A percentile compares a stretch with the other conserved stretches of the same genome.
Evolutionary conservation across 2,888 invertebrate species (phyloP).

Genomic region (Drosophila putrida): DNA sequence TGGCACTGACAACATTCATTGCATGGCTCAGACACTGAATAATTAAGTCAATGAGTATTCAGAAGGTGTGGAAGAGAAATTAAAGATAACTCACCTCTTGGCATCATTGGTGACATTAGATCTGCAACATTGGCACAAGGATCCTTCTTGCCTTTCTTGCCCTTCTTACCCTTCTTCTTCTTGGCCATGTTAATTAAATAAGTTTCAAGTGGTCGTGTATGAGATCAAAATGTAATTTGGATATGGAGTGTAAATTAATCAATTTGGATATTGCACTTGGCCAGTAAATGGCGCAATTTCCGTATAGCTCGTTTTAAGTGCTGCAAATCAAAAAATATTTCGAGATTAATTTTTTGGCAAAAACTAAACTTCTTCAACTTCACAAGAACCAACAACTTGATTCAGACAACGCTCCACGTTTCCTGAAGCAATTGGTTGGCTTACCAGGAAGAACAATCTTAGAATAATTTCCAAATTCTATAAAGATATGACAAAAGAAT

Average conservation of each 20-base stretch:
- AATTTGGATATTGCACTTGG: slow-evolving; percentile 81
- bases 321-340: slow-evolving; percentile 58
- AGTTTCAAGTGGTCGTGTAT: slow-evolving; percentile 29
- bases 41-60: not conserved
- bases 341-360: not conserved
- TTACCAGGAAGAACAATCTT: not conserved
- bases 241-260: slow-evolving; percentile 41
- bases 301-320: slow-evolving; percentile 76
- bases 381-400: not conserved
- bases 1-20: slow-evolving; percentile 52
- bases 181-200: slow-evolving; percentile 42
- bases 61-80: no score
- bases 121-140: slow-evolving; percentile 24
- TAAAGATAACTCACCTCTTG: slow-evolving; percentile 7
- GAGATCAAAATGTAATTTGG: slow-evolving; percentile 44
- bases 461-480: slow-evolving; percentile 10
- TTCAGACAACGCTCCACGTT: not conserved
- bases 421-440: slow-evolving; percentile 3
- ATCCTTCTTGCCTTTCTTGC: slow-evolving; percentile 47
- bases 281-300: slow-evolving; percentile 81
- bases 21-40: slow-evolving; percentile 8
- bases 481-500: slow-evolving; percentile 14
- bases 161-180: slow-evolving; percentile 43
- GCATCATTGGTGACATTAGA: slow-evolving; percentile 22
- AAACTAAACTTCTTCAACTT: not conserved